Percentiles rank a stretch among this genome's conserved stretches.
Evolutionary conservation across 2,888 invertebrate species (phyloP).

Genomic region (Melinaea marsaeus): DNA sequence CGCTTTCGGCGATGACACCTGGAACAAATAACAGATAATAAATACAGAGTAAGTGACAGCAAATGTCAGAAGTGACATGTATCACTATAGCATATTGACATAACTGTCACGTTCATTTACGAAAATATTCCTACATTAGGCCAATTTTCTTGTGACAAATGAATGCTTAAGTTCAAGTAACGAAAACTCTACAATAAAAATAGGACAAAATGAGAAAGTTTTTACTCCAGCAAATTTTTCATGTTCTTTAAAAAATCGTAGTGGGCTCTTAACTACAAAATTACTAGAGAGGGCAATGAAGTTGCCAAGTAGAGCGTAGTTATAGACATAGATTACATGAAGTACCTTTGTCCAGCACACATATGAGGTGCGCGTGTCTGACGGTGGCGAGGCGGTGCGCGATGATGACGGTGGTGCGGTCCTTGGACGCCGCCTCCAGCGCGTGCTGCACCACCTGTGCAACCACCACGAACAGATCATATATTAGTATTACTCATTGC

Average conservation of each 20-base stretch:
- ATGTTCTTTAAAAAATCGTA: too few relatives aligned
- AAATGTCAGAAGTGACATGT: background rate
- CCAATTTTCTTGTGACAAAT: too few relatives aligned
- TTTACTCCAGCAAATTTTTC: too few relatives aligned
- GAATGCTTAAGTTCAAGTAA: too few relatives aligned
- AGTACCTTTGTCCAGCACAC: slow-evolving; percentile 85
- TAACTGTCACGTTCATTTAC: too few relatives aligned
- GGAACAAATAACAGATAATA: slow-evolving; percentile 13
- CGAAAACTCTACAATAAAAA: too few relatives aligned
- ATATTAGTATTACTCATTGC: too few relatives aligned
- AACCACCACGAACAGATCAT: background rate
- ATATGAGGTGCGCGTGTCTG: slow-evolving; percentile 87
- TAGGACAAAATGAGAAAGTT: too few relatives aligned
- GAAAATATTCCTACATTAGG: too few relatives aligned
- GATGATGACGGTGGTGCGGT: slow-evolving; percentile 88
- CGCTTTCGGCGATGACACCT: slow-evolving; percentile 65
- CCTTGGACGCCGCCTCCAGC: slow-evolving; percentile 85
- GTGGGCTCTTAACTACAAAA: background rate
- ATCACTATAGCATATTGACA: too few relatives aligned
- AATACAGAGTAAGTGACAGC: background rate
- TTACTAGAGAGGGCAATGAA: background rate
- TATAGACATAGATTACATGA: background rate
- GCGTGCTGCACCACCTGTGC: slow-evolving; percentile 87
- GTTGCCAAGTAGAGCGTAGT: too few relatives aligned
- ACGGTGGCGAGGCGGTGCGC: slow-evolving; percentile 92